A percentile compares a stretch with the other conserved stretches of the same genome.
phyloP scores from a whole-genome alignment of 2,797 vertebrate species.

The Bucorvus abyssinicus region DNA sequence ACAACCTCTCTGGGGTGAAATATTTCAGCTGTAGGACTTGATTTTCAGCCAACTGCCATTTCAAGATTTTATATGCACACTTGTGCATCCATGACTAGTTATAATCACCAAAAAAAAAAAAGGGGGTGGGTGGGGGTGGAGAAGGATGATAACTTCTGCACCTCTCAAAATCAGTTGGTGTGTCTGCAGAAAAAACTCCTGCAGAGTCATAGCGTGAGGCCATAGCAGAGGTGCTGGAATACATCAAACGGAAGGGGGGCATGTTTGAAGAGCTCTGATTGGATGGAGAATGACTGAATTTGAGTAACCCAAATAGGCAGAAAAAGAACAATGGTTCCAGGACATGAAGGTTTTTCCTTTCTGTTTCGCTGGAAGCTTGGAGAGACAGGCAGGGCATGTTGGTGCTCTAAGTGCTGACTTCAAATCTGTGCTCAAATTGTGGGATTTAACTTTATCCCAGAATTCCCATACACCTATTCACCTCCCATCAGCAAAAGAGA shows the following conservation, averaged over 20 bases:
- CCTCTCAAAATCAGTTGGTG: not conserved
- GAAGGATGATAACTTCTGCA: not conserved
- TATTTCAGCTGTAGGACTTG: not conserved
- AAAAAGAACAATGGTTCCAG: not conserved
- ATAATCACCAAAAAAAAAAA: not conserved
- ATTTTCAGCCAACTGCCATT: not conserved
- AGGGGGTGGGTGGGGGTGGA: too few relatives aligned
- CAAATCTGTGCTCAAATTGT: not conserved
- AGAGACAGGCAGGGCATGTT: fast-evolving
- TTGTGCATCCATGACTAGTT: not conserved
- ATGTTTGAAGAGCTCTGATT: not conserved
- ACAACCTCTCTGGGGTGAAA: not conserved
- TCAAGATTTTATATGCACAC: fast-evolving
- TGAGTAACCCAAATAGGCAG: not conserved
- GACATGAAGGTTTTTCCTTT: not conserved
- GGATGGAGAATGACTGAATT: not conserved
- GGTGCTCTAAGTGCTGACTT: not conserved
- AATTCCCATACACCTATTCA: not conserved
- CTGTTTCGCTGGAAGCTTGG: not conserved
- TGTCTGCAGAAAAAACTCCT: not conserved
- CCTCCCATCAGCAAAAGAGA: not conserved
- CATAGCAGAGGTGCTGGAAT: not conserved
- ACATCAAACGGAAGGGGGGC: not conserved
- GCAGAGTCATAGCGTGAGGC: not conserved
- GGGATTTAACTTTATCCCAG: not conserved